Evolutionary conservation across 2,797 vertebrate genomes (phyloP), one percentile per base, ranked within the genome.

Genomic region (Arremon brunneinucha): DNA sequence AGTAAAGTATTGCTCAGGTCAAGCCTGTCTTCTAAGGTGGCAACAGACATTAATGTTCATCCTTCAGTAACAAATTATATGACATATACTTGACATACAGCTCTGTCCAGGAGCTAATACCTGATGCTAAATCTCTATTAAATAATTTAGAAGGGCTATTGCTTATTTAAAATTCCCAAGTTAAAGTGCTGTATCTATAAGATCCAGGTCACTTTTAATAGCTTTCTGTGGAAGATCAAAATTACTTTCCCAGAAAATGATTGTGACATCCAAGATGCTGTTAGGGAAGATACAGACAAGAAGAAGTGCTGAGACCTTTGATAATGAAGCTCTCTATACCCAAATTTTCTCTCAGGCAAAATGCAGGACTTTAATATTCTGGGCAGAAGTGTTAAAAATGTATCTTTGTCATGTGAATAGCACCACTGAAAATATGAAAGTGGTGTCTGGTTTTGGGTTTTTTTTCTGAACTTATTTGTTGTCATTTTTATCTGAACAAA

Each of bases 401-500:
- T 90, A 43, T 76, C 34, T 85, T 94, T 5, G 9, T 94, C 49
- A 67, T 68, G 18, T 91, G 83, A 84, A 83, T 91, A 87, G 30
- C 44, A 71, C 67, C 44, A 80, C 67, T 24, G 22, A 93, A 96
- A 93, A 96, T 94, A 94, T 84, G 72, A 74, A 91, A 94, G 64
- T 82, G 67, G 20, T 79, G 60, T 83, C 74, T 95, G 18, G 2
- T 34, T 37, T 30, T 28, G 37, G 0, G 4, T 15, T 14, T 44
- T 44, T 44, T 49, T 8, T 1, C 35, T 65, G 46, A 86, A 89
- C 90, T 34, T 95, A 83, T 90, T 93, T 95, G 37, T 94, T 95
- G 80, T 91, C 9, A 49, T 91, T 93, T 95, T 93, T 94, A 91
- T 83, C 63, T 70, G 70, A 93, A 94, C 77, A 94, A 91, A 88